Base-by-base conservation (phyloP, 2,797 vertebrate genomes). In the Valencia hispanica region DNA sequence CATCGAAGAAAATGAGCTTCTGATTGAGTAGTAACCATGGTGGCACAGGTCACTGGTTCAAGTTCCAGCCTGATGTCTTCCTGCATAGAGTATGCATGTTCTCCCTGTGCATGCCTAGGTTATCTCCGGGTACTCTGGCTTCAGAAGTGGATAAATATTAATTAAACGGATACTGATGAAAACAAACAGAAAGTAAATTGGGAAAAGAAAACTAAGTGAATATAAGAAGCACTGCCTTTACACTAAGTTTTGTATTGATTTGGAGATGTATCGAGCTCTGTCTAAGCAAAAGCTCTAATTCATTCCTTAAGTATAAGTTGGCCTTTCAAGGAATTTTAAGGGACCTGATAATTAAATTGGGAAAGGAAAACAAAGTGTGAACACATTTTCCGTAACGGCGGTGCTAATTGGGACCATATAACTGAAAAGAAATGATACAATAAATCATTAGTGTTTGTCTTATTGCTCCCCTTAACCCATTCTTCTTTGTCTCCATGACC, bases 401-500 rank as follows among this genome's bases (percentile, higher is more conserved):
- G 43, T 65, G 50, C 63, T 57, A 57, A 76, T n/a, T 77, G 47
- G 48, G 10, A 70, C 20, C 14, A 51, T 66, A 39, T 45, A 59
- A 75, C 57, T 50, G 70, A 63, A 69, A 68, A 77, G 25, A n/a
- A 47, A 8, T 32, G 27, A 80, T 51, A 30, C 34, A 27, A 68
- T 74, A 80, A 73, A 68, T 68, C 48, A 72, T 87, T 80, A 63
- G 68, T 66, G 79, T 80, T 55, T 34, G 75, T 80, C 72, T 82
- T 68, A 78, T 36, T 53, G 63, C 59, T 74, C 78, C 27, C 61
- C 66, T 50, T 51, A 77, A 61, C 25, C 30, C n/a, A 20, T 72
- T 73, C 78, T 71, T 83, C 50, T 75, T 80, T 70, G 79, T 79
- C 70, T 86, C 76, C 9, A 14, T 75, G 72, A 80, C 81, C 75